Evolutionary conservation across 1,140 invertebrate genomes (phyloP).

Genomic region (Brachionus rotundiformis): DNA sequence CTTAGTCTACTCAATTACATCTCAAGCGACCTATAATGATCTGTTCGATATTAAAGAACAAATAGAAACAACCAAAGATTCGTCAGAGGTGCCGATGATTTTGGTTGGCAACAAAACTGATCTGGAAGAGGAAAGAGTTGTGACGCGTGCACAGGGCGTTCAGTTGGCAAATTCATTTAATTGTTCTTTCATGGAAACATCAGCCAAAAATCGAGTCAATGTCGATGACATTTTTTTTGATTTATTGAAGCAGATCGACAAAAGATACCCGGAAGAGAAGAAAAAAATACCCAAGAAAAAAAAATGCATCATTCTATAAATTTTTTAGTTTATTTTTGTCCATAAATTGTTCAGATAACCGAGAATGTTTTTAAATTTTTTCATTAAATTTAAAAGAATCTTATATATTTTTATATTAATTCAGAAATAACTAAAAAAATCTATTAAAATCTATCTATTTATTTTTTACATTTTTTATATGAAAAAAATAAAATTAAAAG

Average conservation of each 20-base stretch:
- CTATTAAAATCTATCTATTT: no score
- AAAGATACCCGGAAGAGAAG: background rate
- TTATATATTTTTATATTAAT: no score
- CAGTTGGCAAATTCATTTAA: conserved; percentile 57
- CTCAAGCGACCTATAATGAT: conserved; percentile 99
- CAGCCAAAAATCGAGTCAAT: conserved; percentile 99
- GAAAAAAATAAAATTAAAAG: no score
- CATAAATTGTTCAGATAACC: no score
- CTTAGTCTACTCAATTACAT: conserved; percentile 97
- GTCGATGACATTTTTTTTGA: conserved; percentile 75
- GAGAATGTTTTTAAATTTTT: no score
- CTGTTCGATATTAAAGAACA: conserved; percentile 96
- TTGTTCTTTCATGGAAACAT: conserved; percentile 98
- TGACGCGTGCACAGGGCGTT: conserved; percentile 91
- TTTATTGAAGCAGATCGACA: conserved; percentile 50
- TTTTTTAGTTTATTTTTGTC: background rate
- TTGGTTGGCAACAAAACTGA: conserved; percentile 99
- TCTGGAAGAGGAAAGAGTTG: conserved; percentile 95
- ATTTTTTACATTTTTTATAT: no score
- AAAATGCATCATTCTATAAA: background rate
- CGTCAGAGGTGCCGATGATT: conserved; percentile 87
- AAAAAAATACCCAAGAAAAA: conserved; percentile 31
- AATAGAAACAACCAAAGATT: conserved; percentile 93
- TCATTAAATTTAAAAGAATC: no score
- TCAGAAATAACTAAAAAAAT: no score